Base-by-base conservation (phyloP, 1,140 invertebrate genomes). In the Drosophila triauraria region DNA sequence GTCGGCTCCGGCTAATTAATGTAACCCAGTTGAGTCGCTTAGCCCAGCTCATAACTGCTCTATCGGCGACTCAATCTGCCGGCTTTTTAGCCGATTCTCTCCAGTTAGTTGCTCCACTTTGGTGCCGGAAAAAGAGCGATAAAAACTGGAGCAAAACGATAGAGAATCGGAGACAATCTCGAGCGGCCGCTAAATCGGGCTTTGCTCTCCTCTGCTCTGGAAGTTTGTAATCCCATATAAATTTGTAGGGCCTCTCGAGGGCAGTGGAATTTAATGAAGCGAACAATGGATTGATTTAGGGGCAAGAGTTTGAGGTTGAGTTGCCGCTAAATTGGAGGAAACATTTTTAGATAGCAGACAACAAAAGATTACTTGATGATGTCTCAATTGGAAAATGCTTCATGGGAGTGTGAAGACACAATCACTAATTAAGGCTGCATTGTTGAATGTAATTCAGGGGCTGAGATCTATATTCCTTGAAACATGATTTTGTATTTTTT, bases 11-110 rank as follows among this genome's bases (percentile, higher is more conserved):
- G 69, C 67, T 72, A 72, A 72, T 72, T 59, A 72, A 35, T 59
- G 69, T 72, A 71, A 43, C 69, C 53, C 53, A 71, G 50, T 58
- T 71, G 68, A 58, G 40, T 40, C 43, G 51, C 65, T 70, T 71
- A 71, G 63, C 58, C 59, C 23, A 50, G 47, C 62, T 71, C 53
- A 72, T 59, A 72, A 72, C 69, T 72, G 69, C 69, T 72, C 53
- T 13, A 59, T 72, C 38, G 59, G 68, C 20, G 40, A 38, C 67
- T 42, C 65, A 51, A 42, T 57, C 64, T 48, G 32, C 20, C 65
- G 23, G 40, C 67, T 69, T 65, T 67, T 68, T 67, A 6, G 30
- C 61, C 42, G 42, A 71, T 70, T 48, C 51, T 59, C 53, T 20
- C 44, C 67, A 71, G 65, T 71, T 72, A 71, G 12, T 72, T 71